Conservation (phyloP, 1,140 invertebrate genomes). For the Leptinotarsa texana region DNA sequence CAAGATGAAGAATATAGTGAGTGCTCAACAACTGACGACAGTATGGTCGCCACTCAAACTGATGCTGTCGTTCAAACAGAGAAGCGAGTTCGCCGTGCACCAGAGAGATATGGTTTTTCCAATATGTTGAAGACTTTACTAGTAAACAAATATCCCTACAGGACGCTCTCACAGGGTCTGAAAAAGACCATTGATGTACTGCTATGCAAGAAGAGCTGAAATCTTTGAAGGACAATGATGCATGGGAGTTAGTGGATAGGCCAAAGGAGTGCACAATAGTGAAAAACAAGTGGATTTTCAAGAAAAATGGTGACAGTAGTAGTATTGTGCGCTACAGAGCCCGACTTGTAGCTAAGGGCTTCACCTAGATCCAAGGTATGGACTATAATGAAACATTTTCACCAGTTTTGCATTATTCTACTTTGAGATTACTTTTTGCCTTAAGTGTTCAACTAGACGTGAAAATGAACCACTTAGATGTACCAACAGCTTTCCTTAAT, state of each 20-base stretch:
- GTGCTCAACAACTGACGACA: background rate
- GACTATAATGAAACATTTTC: constrained; percentile 52
- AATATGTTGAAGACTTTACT: background rate
- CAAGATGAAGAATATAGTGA: background rate
- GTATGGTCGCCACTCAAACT: background rate
- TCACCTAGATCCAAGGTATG: constrained; percentile 49
- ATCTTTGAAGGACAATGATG: constrained; percentile 50
- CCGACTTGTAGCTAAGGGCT: constrained; percentile 53
- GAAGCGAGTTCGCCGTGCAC: too few relatives aligned
- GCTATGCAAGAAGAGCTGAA: constrained; percentile 43
- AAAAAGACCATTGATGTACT: constrained; percentile 32
- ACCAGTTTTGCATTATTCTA: constrained; percentile 48
- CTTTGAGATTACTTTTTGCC: constrained; percentile 33
- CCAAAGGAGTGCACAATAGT: constrained; percentile 40
- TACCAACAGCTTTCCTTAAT: constrained; percentile 53
- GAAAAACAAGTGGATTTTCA: constrained; percentile 55
- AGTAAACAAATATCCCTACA: background rate
- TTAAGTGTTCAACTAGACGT: constrained; percentile 29
- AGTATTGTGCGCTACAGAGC: constrained; percentile 44
- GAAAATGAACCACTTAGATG: constrained; percentile 32
- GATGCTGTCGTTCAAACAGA: too few relatives aligned
- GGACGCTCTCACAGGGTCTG: constrained; percentile 31
- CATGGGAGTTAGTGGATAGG: constrained; percentile 48
- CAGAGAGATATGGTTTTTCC: background rate
- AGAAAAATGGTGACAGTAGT: constrained; percentile 48